Evolutionary conservation across 2,888 invertebrate genomes (phyloP).

Genomic region (Chloromyia formosa): DNA sequence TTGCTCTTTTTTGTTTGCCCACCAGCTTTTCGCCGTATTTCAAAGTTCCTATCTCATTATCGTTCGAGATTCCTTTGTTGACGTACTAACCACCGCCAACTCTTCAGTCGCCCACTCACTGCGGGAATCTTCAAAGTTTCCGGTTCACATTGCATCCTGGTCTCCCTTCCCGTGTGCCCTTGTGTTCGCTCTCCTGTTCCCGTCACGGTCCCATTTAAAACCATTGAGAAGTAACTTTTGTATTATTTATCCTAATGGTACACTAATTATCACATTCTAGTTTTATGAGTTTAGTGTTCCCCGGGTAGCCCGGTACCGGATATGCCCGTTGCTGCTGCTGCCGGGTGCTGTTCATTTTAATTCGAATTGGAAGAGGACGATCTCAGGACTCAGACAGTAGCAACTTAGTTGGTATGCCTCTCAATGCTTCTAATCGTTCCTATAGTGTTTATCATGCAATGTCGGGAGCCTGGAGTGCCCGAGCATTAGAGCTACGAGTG

Average conservation of each 20-base stretch:
- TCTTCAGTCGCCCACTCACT: too few relatives aligned
- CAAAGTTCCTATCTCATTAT: too few relatives aligned
- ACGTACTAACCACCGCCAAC: too few relatives aligned
- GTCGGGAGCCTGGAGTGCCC: background rate
- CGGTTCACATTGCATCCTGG: too few relatives aligned
- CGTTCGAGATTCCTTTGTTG: too few relatives aligned
- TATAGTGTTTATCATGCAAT: slow-evolving; percentile 7
- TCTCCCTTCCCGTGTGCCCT: too few relatives aligned
- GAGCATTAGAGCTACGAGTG: background rate
- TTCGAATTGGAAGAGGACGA: slow-evolving; percentile 27
- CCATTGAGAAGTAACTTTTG: slow-evolving; percentile 45
- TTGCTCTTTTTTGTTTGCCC: too few relatives aligned
- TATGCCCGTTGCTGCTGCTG: slow-evolving; percentile 12
- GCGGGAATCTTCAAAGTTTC: too few relatives aligned
- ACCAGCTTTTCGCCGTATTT: too few relatives aligned
- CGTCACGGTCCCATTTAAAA: slow-evolving; percentile 8
- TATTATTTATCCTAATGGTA: slow-evolving; percentile 51
- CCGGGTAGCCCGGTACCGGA: slow-evolving; percentile 17
- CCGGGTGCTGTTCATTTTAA: background rate
- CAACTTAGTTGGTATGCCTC: slow-evolving; percentile 36
- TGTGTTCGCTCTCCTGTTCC: background rate
- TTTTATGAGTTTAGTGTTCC: slow-evolving; percentile 49
- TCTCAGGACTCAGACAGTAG: background rate
- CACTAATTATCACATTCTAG: slow-evolving; percentile 51
- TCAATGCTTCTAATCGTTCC: slow-evolving; percentile 33